Percentiles rank a stretch among this genome's conserved stretches.
These are phyloP conservation scores for Eudasyphora cyanicolor DNA, from an alignment of 2,888 invertebrate genomes.

Conservation along the genomic window DNA sequence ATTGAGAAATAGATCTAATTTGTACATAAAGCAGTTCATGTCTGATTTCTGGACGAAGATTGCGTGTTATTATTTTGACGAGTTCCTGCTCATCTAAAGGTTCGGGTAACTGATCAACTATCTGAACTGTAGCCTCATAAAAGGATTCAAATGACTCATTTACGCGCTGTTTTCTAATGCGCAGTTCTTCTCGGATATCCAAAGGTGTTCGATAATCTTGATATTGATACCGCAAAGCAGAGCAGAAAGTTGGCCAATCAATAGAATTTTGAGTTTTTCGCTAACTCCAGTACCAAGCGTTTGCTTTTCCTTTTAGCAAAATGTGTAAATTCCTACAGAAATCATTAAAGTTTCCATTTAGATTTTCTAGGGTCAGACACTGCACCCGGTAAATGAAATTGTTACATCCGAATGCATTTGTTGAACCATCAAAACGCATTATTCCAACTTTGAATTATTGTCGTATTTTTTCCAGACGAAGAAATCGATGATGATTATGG, in stretches of 20 bases:
- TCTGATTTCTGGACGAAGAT: constrained; percentile 6
- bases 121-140: not conserved
- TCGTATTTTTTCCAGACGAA: too few relatives aligned
- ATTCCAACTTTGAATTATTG: too few relatives aligned
- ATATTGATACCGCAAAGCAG: not conserved
- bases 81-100: not conserved
- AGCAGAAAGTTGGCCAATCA: not conserved
- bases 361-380: too few relatives aligned
- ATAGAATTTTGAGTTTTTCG: not conserved
- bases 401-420: too few relatives aligned
- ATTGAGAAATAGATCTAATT: not conserved
- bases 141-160: not conserved
- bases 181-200: constrained; percentile 10
- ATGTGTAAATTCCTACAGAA: too few relatives aligned
- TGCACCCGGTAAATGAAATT: too few relatives aligned
- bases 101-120: not conserved
- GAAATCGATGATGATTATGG: too few relatives aligned
- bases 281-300: not conserved
- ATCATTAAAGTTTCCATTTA: too few relatives aligned
- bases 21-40: constrained; percentile 11
- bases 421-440: too few relatives aligned
- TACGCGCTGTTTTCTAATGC: not conserved
- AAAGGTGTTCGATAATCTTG: not conserved
- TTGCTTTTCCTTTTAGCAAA: not conserved
- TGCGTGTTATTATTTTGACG: not conserved